Percentiles rank a stretch among this genome's conserved stretches.
phyloP scores from a whole-genome alignment of 2,888 invertebrate species.

The Galeopsomyia nigrocyanea region DNA sequence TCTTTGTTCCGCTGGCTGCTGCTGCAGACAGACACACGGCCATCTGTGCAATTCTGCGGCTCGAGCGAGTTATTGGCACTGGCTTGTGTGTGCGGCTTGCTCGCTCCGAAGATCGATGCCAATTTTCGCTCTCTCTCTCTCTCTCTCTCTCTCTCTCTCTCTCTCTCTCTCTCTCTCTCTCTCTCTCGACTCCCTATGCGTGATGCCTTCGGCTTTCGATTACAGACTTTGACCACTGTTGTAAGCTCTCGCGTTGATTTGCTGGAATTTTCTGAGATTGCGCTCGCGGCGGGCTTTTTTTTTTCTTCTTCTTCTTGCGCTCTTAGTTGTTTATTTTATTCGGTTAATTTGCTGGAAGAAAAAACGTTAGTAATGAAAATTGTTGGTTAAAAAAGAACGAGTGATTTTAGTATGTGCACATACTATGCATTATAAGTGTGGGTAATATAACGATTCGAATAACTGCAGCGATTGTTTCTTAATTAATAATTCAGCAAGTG shows the following conservation, averaged over 20 bases:
- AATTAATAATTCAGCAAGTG: too few species aligned
- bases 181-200: neutral
- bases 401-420: too few species aligned
- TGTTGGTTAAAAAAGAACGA: too few species aligned
- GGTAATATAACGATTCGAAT: too few species aligned
- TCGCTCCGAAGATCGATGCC: constrained; percentile 55
- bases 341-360: too few species aligned
- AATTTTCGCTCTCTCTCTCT: constrained; percentile 51
- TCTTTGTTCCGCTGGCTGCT: constrained; percentile 25
- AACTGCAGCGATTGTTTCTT: too few species aligned
- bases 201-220: too few species aligned
- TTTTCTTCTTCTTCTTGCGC: too few species aligned
- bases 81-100: constrained; percentile 36
- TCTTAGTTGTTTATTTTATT: too few species aligned
- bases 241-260: neutral
- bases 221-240: neutral
- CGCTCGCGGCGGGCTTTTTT: neutral
- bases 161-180: constrained; percentile 4
- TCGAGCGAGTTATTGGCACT: constrained; percentile 59
- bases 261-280: constrained; percentile 3
- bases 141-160: too few species aligned
- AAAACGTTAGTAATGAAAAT: too few species aligned
- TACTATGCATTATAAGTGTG: too few species aligned
- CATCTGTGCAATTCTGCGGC: constrained; percentile 47
- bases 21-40: constrained; percentile 46